phyloP scores from a whole-genome alignment of 2,888 invertebrate genomes.

The Cordilura impudica region DNA sequence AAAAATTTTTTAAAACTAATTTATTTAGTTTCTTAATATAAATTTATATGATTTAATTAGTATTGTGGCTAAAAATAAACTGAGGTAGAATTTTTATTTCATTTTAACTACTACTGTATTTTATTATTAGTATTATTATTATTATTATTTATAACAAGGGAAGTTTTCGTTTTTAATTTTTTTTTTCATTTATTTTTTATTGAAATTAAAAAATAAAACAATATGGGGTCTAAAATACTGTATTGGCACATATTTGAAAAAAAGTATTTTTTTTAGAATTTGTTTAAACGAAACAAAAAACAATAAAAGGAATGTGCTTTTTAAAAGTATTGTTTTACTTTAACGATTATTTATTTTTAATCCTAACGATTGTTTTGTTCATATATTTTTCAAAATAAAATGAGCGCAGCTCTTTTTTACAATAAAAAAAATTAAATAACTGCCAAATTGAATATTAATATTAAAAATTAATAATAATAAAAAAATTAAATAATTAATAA shows the following conservation, averaged over 20 bases:
- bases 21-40: slow-evolving; percentile 9
- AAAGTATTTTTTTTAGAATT: slow-evolving; percentile 12
- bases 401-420: slow-evolving; percentile 58
- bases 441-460: slow-evolving; percentile 43
- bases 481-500: background rate
- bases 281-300: slow-evolving; percentile 14
- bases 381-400: slow-evolving; percentile 41
- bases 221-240: slow-evolving; percentile 55
- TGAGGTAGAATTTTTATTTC: slow-evolving; percentile 54
- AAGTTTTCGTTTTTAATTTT: background rate
- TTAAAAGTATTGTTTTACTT: slow-evolving; percentile 44
- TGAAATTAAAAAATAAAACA: slow-evolving; percentile 18
- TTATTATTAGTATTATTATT: too few relatives aligned
- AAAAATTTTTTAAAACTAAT: slow-evolving; percentile 17
- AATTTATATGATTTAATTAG: slow-evolving; percentile 4
- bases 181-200: slow-evolving; percentile 14
- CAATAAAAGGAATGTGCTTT: slow-evolving; percentile 57
- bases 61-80: slow-evolving; percentile 53
- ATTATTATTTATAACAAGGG: slow-evolving; percentile 36
- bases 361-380: slow-evolving; percentile 18
- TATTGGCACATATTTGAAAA: slow-evolving; percentile 61
- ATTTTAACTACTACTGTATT: background rate
- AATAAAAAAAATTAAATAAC: slow-evolving; percentile 47
- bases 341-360: slow-evolving; percentile 17
- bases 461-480: slow-evolving; percentile 16